A percentile compares a stretch with the other conserved stretches of the same genome.
phyloP scores from a whole-genome alignment of 2,797 vertebrate genomes.

The Centropyge bicolor region DNA sequence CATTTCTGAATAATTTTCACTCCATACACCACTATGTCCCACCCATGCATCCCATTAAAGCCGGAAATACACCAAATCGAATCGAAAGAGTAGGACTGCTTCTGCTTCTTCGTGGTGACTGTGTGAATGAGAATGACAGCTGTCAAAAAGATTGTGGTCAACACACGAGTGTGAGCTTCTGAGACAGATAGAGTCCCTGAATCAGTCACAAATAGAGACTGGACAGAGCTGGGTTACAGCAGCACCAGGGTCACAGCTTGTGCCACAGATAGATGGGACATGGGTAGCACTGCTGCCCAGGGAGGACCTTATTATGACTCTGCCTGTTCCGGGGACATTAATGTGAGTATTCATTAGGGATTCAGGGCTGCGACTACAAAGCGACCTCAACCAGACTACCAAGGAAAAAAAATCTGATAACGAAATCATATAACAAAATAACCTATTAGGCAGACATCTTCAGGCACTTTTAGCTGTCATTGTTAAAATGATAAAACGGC shows the following conservation, averaged over 20 bases:
- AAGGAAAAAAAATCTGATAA: slow-evolving; percentile 69
- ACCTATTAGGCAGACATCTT: slow-evolving; percentile 84
- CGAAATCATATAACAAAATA: slow-evolving; percentile 86
- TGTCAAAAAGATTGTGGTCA: slow-evolving; percentile 28
- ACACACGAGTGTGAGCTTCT: slow-evolving; percentile 27
- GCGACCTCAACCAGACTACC: slow-evolving; percentile 63
- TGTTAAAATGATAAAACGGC: slow-evolving; percentile 87
- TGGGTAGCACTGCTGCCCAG: slow-evolving; percentile 53
- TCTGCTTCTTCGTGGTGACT: not conserved
- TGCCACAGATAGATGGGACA: slow-evolving; percentile 56
- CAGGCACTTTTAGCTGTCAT: slow-evolving; percentile 81
- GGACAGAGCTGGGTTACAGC: slow-evolving; percentile 24
- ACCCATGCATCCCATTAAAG: not conserved
- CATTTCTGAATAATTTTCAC: not conserved
- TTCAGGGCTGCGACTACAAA: slow-evolving; percentile 72
- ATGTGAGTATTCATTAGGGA: slow-evolving; percentile 79
- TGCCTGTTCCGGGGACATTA: slow-evolving; percentile 61
- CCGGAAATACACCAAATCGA: not conserved
- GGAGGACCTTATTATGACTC: slow-evolving; percentile 76
- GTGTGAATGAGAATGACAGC: slow-evolving; percentile 21
- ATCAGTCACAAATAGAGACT: slow-evolving; percentile 44
- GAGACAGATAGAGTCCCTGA: slow-evolving; percentile 13
- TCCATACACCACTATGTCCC: not conserved
- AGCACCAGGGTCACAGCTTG: slow-evolving; percentile 49
- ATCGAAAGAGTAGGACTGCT: not conserved